Evolutionary conservation across 2,113 vertebrate genomes (phyloP).

Genomic region (Mormoops blainvillei): DNA sequence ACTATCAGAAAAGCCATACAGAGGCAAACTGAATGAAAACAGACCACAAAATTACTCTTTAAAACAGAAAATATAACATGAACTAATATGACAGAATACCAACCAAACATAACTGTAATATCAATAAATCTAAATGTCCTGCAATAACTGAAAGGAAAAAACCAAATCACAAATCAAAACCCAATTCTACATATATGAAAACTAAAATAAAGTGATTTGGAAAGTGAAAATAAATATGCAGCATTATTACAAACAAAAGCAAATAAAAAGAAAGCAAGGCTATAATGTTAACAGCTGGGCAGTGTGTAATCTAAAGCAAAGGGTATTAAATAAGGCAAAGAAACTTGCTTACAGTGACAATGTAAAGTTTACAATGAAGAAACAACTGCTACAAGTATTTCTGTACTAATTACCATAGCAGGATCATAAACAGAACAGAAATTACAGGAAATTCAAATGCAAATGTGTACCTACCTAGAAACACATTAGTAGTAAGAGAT

Average conservation of each 20-base stretch:
- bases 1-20: not conserved
- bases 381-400: not conserved
- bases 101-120: not conserved
- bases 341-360: not conserved
- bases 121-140: not conserved
- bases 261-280: not conserved
- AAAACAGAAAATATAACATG: not conserved
- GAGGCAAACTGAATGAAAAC: conserved; percentile 10
- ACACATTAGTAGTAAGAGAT: not conserved
- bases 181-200: not conserved
- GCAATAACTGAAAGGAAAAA: not conserved
- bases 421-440: not conserved
- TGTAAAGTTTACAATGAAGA: not conserved
- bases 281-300: not conserved
- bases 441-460: not conserved
- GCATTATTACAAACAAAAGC: not conserved
- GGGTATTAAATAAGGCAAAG: not conserved
- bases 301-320: not conserved
- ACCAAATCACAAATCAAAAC: not conserved
- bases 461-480: conserved; percentile 18
- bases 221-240: not conserved
- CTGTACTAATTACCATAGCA: not conserved
- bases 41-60: not conserved
- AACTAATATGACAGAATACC: not conserved
- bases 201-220: not conserved